A percentile compares a stretch with the other conserved stretches of the same genome.
Evolutionary conservation across 2,888 invertebrate species (phyloP).

Genomic region (Oligia latruncula): DNA sequence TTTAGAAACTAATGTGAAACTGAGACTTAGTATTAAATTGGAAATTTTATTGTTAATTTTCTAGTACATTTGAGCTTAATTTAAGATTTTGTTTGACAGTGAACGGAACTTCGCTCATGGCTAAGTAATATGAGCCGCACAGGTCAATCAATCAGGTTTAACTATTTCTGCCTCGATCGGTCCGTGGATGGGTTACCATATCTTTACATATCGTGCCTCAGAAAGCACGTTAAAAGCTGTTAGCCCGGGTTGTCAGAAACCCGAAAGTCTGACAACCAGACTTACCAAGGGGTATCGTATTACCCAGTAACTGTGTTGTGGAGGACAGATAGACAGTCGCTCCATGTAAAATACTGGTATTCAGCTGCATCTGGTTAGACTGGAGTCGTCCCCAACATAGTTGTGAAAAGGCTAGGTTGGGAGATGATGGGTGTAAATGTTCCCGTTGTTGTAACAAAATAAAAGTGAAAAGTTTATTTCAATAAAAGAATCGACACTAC

Average conservation of each 20-base stretch:
- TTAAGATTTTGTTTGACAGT: not conserved
- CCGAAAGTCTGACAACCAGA: not conserved
- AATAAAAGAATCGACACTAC: constrained; percentile 3
- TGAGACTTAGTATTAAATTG: constrained; percentile 15
- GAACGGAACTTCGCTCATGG: too few relatives aligned
- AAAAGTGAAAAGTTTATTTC: constrained; percentile 15
- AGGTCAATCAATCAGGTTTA: not conserved
- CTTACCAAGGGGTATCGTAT: not conserved
- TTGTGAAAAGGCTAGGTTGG: too few relatives aligned
- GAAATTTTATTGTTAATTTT: not conserved
- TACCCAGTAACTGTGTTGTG: not conserved
- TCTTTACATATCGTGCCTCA: not conserved
- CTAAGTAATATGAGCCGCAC: not conserved
- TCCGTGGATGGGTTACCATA: not conserved
- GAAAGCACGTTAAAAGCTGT: not conserved
- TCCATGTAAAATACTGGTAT: not conserved
- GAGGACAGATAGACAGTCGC: not conserved
- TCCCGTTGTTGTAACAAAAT: not conserved
- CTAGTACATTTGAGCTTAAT: not conserved
- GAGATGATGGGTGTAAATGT: not conserved
- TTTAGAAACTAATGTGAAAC: constrained; percentile 31
- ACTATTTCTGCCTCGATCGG: not conserved
- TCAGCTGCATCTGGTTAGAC: not conserved
- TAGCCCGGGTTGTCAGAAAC: not conserved
- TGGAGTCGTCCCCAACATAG: not conserved